A percentile compares a stretch with the other conserved stretches of the same genome.
These are phyloP conservation scores for Junonia oenone DNA, from an alignment of 2,888 invertebrate genomes.

Conservation along the genomic window DNA sequence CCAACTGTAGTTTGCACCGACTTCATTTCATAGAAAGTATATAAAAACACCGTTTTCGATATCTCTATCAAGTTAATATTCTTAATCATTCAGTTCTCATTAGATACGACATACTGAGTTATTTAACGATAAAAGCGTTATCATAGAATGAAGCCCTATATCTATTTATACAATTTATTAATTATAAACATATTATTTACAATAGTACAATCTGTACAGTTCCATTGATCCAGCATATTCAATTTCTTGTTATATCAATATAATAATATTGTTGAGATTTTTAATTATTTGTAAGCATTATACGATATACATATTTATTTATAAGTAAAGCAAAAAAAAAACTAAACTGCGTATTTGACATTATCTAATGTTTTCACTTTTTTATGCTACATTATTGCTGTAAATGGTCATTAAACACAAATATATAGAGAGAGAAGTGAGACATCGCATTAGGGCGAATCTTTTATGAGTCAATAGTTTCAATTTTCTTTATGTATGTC, in stretches of 20 bases:
- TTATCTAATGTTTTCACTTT: not conserved
- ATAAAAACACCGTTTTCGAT: not conserved
- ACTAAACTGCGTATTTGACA: not conserved
- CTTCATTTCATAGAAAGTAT: not conserved
- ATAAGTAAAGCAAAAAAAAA: not conserved
- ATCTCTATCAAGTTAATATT: not conserved
- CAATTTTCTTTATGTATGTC: not conserved
- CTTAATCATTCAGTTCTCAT: not conserved
- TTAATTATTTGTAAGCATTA: too few species aligned
- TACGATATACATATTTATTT: too few species aligned
- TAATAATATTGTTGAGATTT: not conserved
- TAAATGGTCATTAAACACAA: not conserved
- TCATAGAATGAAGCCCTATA: not conserved
- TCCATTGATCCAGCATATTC: not conserved
- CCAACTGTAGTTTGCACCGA: not conserved
- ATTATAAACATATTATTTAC: slow-evolving; percentile 1
- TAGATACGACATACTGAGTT: not conserved
- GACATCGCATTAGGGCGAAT: not conserved
- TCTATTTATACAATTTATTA: not conserved
- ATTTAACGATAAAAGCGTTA: not conserved
- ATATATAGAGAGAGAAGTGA: not conserved
- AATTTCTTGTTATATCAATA: not conserved
- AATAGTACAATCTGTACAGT: slow-evolving; percentile 2
- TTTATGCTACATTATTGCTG: not conserved
- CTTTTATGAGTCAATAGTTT: not conserved